Evolutionary conservation across 2,113 vertebrate species (phyloP).

Genomic region (Lampris incognitus): DNA sequence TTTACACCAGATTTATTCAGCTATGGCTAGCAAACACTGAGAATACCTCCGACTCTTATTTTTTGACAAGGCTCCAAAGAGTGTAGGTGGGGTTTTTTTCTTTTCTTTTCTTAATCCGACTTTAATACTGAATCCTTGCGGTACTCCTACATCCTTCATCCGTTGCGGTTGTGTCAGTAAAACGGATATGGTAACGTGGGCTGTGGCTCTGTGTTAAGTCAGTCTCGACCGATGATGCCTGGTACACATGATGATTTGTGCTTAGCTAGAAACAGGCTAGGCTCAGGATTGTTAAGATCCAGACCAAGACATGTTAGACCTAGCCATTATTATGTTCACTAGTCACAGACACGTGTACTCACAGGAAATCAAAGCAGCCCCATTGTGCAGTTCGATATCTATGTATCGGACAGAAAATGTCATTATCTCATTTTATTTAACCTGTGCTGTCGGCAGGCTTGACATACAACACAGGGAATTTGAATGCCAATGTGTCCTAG

Average conservation of each 20-base stretch:
- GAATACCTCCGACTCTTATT: conserved; percentile 8
- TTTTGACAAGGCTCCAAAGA: conserved; percentile 14
- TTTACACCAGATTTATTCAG: conserved; percentile 30
- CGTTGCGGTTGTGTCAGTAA: conserved; percentile 16
- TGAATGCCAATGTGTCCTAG: too few species aligned
- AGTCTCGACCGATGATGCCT: not conserved
- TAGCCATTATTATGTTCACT: too few species aligned
- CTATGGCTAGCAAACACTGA: conserved; percentile 6
- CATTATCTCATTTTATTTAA: too few species aligned
- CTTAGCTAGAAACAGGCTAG: not conserved
- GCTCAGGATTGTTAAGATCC: too few species aligned
- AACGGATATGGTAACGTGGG: conserved; percentile 26
- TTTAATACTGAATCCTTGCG: conserved; percentile 1
- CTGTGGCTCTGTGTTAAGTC: conserved; percentile 4
- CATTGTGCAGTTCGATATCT: too few species aligned
- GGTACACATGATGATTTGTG: conserved; percentile 37
- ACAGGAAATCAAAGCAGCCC: too few species aligned
- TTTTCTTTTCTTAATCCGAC: not conserved
- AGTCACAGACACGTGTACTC: too few species aligned
- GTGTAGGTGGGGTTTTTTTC: not conserved
- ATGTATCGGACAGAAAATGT: too few species aligned
- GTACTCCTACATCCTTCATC: not conserved
- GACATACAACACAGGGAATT: too few species aligned
- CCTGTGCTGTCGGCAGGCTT: too few species aligned
- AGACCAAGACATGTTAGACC: too few species aligned